These are phyloP conservation scores for Himalopsyche anomala DNA, from an alignment of 2,888 invertebrate species.

Conservation along the genomic window DNA sequence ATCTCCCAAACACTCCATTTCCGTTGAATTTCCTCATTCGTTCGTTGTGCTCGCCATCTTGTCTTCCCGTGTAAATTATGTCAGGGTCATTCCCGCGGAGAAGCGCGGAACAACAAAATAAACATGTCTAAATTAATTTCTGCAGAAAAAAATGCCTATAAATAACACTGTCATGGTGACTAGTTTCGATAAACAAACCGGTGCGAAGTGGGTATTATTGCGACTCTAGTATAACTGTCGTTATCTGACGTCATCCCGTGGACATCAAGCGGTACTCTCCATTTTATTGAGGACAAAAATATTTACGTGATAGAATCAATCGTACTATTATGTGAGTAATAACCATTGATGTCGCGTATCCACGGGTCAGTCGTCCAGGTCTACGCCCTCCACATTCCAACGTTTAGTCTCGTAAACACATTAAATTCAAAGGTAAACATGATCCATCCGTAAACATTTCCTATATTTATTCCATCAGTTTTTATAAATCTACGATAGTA, in stretches of 20 bases:
- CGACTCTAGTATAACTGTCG: background rate
- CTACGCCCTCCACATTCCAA: constrained; percentile 17
- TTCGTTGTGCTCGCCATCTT: background rate
- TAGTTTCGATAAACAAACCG: constrained; percentile 10
- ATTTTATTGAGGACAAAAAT: constrained; percentile 51
- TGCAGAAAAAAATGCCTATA: constrained; percentile 41
- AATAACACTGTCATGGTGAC: constrained; percentile 24
- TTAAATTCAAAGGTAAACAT: background rate
- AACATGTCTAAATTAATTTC: constrained; percentile 39
- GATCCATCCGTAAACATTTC: background rate
- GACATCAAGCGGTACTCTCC: background rate
- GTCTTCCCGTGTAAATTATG: constrained; percentile 4
- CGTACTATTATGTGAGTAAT: background rate
- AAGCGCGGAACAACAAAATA: constrained; percentile 28
- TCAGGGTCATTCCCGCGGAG: background rate
- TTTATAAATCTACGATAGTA: no score
- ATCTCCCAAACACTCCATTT: background rate
- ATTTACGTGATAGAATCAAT: constrained; percentile 56
- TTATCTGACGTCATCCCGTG: background rate
- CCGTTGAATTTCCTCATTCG: constrained; percentile 25
- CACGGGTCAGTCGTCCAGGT: background rate
- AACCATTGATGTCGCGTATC: background rate
- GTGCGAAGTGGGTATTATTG: constrained; percentile 13
- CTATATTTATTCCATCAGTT: background rate
- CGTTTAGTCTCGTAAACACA: background rate